Conservation (phyloP, 1,140 invertebrate species). For the Stegodyphus dumicola region DNA sequence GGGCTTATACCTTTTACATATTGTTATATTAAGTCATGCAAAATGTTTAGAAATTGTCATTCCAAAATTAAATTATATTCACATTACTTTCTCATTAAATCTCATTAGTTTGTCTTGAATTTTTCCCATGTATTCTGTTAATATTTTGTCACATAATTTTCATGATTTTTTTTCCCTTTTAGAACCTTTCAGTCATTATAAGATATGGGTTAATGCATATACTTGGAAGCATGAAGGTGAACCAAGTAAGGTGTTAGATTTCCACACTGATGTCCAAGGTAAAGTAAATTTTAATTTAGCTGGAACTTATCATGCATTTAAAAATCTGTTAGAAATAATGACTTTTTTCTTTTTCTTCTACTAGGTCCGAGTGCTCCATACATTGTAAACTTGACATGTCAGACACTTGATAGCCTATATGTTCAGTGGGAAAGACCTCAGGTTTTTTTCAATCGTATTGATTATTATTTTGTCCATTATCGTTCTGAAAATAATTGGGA, state of each 20-base stretch:
- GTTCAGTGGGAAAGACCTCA: slow-evolving; percentile 83
- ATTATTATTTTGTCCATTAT: slow-evolving; percentile 83
- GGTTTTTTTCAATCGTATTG: slow-evolving; percentile 76
- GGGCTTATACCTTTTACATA: too few species aligned
- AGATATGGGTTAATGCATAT: slow-evolving; percentile 85
- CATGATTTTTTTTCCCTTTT: slow-evolving; percentile 65
- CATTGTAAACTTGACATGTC: slow-evolving; percentile 85
- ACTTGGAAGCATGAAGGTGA: slow-evolving; percentile 80
- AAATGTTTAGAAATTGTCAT: too few species aligned
- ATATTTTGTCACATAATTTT: not conserved
- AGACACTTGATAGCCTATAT: slow-evolving; percentile 78
- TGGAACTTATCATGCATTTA: not conserved
- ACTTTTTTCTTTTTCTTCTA: slow-evolving; percentile 21
- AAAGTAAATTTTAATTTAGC: not conserved
- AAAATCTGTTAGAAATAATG: not conserved
- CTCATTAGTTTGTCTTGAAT: not conserved
- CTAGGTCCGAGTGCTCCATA: slow-evolving; percentile 77
- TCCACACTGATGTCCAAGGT: slow-evolving; percentile 83
- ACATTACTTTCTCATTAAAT: too few species aligned
- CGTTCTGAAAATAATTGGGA: slow-evolving; percentile 72
- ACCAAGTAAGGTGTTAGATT: slow-evolving; percentile 77
- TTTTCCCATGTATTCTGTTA: not conserved
- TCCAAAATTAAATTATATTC: too few species aligned
- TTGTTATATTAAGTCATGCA: too few species aligned
- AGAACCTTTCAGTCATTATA: slow-evolving; percentile 86